Conservation (phyloP, 2,888 invertebrate genomes). For the Nymphalis c-album region DNA sequence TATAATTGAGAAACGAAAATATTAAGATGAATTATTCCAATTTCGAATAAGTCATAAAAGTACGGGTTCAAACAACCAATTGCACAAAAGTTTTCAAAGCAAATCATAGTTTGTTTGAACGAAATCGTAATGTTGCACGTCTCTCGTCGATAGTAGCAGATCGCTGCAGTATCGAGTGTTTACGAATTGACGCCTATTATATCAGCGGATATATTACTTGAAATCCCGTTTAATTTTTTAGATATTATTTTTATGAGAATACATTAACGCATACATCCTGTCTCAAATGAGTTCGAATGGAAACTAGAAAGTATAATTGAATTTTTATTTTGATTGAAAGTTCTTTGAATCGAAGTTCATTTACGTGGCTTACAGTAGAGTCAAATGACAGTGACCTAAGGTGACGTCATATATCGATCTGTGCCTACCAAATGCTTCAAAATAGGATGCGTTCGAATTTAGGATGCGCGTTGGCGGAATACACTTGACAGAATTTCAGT, state of each 20-base stretch:
- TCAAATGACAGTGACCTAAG: too few species aligned
- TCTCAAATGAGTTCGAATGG: background rate
- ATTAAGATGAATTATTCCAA: background rate
- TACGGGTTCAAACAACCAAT: conserved; percentile 7
- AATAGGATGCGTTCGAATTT: too few species aligned
- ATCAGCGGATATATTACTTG: background rate
- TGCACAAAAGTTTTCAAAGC: conserved; percentile 10
- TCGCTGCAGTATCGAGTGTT: conserved; percentile 12
- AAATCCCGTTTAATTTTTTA: background rate
- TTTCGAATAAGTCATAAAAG: conserved; percentile 8
- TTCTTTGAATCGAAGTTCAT: too few species aligned
- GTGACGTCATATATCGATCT: too few species aligned
- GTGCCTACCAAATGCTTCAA: too few species aligned
- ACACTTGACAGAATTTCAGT: too few species aligned
- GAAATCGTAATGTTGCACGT: conserved; percentile 10
- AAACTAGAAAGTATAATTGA: background rate
- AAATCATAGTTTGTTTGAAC: conserved; percentile 9
- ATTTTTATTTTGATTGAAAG: too few species aligned
- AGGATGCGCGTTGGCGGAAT: too few species aligned
- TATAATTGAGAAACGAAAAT: conserved; percentile 1
- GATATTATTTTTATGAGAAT: background rate
- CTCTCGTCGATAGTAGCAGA: conserved; percentile 12
- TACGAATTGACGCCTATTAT: conserved; percentile 3
- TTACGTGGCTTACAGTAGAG: too few species aligned
- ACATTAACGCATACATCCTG: background rate